Percentiles rank a stretch among this genome's conserved stretches.
phyloP scores from a whole-genome alignment of 2,797 vertebrate species.

The Notamacropus eugenii region DNA sequence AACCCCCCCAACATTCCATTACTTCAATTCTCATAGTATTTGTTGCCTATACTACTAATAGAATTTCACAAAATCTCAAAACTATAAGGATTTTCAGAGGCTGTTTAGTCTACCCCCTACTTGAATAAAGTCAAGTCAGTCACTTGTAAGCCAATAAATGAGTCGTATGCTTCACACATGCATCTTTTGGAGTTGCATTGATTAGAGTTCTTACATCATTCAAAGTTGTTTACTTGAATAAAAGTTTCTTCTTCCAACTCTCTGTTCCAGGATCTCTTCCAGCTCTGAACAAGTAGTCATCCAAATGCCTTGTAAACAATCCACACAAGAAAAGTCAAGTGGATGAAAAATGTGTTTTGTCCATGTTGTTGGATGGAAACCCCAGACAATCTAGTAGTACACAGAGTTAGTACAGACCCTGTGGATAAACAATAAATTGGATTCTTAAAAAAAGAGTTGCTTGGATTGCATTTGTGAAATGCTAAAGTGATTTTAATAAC shows the following conservation, averaged over 20 bases:
- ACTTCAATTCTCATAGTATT: background rate
- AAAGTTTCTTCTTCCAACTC: background rate
- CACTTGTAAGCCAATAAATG: too few relatives aligned
- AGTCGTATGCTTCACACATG: too few relatives aligned
- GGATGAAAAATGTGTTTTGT: background rate
- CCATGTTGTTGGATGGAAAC: background rate
- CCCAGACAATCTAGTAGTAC: background rate
- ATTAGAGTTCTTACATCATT: too few relatives aligned
- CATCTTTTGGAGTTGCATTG: too few relatives aligned
- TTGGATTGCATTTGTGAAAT: background rate
- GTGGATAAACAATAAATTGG: background rate
- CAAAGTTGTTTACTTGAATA: background rate
- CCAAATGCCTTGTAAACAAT: background rate
- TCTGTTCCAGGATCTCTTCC: background rate
- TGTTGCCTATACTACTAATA: background rate
- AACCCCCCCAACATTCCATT: background rate
- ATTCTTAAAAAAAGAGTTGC: background rate
- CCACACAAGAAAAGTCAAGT: background rate
- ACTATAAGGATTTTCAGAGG: background rate
- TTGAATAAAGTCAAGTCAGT: background rate
- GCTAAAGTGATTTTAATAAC: background rate
- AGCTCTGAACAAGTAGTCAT: background rate
- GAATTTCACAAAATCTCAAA: background rate
- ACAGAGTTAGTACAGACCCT: background rate
- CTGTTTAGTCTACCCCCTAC: background rate